Evolutionary conservation across 1,140 invertebrate genomes (phyloP), one percentile per base, ranked within the genome.

Genomic region (Monochamus saltuarius): DNA sequence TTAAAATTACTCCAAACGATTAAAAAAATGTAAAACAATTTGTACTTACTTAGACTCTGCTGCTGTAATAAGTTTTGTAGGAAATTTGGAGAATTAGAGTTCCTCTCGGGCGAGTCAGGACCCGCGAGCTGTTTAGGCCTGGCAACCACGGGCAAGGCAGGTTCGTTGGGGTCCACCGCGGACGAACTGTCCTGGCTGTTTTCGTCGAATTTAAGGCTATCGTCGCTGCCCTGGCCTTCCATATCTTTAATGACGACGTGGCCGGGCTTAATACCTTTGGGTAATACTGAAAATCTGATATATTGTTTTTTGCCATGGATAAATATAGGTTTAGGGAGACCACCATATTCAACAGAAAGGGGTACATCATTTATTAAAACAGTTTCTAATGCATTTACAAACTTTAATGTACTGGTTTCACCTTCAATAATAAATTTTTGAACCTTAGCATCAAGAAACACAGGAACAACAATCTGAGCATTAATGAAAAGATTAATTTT

Each of bases 361-460:
- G 89, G 86, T 66, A 86, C 82, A 40, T 92, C 91, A 72, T 95
- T 93, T 8, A 96, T 84, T n/a, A 92, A 72, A 1, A 90, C 88
- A 4, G 86, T 89, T 59, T 83, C 78, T 11, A 94, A 80, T 0
- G 87, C 81, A 69, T 94, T 89, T 8, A 86, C 87, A 74, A 95
- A 94, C 65, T 90, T 85, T 2, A 94, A 72, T 0, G 89, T 89
- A 73, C 91, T 87, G 29, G 86, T 82, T 46, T 87, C 83, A 11
- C 85, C 85, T 54, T 90, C 87, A 7, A 95, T 83, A 62, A 87
- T 81, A 68, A 92, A 89, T 69, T 84, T 87, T 73, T 94, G 91
- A 7, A 91, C 85, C 74, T 90, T 92, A 6, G 91, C 86, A 76
- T 95, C 92, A n/a, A 95, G 77, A 72, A 89, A 94, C 2, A 96